phyloP scores from a whole-genome alignment of 2,888 invertebrate genomes.

The Julus scanicus region DNA sequence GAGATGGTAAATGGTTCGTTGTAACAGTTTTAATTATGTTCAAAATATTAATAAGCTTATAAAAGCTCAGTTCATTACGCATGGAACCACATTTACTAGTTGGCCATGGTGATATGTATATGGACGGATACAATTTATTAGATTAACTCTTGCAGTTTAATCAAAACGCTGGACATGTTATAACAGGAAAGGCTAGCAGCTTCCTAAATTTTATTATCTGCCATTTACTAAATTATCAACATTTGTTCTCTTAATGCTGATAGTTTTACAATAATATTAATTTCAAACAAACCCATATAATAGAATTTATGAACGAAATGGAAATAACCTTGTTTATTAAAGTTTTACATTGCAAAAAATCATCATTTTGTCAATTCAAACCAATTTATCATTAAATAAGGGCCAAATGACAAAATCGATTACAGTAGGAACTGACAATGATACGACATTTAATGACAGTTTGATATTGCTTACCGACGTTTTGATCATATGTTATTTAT shows the following conservation, averaged over 20 bases:
- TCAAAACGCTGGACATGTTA: background rate
- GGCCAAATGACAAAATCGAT: too few relatives aligned
- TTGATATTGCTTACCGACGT: too few relatives aligned
- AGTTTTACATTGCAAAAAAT: background rate
- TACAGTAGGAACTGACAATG: too few relatives aligned
- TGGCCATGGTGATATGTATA: background rate
- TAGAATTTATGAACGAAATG: background rate
- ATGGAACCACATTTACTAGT: background rate
- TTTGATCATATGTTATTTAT: too few relatives aligned
- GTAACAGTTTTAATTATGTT: background rate
- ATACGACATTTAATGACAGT: too few relatives aligned
- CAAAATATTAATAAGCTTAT: slow-evolving; percentile 2
- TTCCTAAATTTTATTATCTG: background rate
- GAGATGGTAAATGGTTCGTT: background rate
- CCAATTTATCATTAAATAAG: background rate
- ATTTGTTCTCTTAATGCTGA: background rate
- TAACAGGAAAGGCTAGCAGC: background rate
- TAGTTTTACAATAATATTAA: background rate
- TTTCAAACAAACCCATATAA: background rate
- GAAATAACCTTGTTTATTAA: background rate
- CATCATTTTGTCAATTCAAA: background rate
- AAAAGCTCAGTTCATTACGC: background rate
- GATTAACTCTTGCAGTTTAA: background rate
- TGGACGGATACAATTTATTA: background rate
- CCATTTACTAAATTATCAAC: background rate